These are phyloP conservation scores for Ophion ellenae DNA, from an alignment of 2,888 invertebrate species.

Conservation along the genomic window DNA sequence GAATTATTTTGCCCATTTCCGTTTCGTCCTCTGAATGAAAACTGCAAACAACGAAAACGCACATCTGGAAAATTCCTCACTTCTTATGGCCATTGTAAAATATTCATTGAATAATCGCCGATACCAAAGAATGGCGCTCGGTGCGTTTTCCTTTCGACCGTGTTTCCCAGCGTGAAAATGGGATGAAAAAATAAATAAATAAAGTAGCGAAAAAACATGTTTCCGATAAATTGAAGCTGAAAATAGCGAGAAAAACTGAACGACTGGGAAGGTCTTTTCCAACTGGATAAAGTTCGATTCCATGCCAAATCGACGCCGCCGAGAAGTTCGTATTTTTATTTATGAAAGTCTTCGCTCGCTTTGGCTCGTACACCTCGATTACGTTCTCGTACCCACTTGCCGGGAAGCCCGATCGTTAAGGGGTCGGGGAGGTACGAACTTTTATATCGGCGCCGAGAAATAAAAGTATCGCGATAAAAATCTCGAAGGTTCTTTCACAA, in stretches of 20 bases:
- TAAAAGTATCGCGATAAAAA: constrained; percentile 36
- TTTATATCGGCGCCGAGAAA: constrained; percentile 34
- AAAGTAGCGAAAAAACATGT: too few species aligned
- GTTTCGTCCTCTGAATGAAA: too few species aligned
- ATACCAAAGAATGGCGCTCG: too few species aligned
- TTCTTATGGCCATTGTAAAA: background rate
- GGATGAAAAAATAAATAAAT: too few species aligned
- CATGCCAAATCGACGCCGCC: background rate
- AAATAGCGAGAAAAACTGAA: too few species aligned
- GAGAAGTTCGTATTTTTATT: background rate
- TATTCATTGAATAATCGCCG: constrained; percentile 1
- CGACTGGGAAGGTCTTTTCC: too few species aligned
- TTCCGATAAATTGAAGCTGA: too few species aligned
- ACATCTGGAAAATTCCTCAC: background rate
- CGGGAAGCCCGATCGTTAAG: constrained; percentile 9
- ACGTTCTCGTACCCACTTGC: background rate
- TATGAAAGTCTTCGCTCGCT: constrained; percentile 16
- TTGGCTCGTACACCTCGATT: constrained; percentile 18
- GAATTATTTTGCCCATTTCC: too few species aligned
- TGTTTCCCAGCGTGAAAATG: too few species aligned
- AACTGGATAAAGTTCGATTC: constrained; percentile 20
- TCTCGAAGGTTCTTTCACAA: background rate
- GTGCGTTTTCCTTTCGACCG: too few species aligned
- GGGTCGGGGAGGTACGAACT: constrained; percentile 11
- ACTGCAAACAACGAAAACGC: background rate